Evolutionary conservation across 2,888 invertebrate genomes (phyloP).

Genomic region (Parnassius apollo): DNA sequence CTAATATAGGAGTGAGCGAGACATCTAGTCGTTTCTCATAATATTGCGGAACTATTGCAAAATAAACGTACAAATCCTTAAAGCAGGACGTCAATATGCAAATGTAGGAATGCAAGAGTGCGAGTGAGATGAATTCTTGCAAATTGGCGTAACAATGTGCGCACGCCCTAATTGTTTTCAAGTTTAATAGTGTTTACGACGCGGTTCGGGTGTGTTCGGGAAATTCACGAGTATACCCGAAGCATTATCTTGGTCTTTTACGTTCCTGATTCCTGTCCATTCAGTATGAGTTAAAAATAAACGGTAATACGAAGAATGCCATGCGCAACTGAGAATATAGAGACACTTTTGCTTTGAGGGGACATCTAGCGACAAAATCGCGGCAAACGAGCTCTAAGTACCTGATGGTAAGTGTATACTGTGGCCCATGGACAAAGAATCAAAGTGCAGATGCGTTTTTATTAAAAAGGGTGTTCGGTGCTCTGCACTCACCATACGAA

Average conservation of each 20-base stretch:
- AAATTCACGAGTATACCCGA: constrained; percentile 3
- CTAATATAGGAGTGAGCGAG: background rate
- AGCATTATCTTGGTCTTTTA: background rate
- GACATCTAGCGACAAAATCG: too few species aligned
- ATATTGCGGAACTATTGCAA: background rate
- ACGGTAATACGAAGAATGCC: background rate
- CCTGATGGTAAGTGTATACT: too few species aligned
- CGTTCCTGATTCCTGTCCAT: background rate
- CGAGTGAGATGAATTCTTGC: background rate
- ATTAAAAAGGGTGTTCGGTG: too few species aligned
- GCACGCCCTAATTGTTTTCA: constrained; percentile 18
- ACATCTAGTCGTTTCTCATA: background rate
- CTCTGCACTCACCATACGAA: too few species aligned
- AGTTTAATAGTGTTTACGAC: constrained; percentile 13
- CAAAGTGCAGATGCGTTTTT: too few species aligned
- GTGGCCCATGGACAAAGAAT: too few species aligned
- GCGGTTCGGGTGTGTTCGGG: constrained; percentile 10
- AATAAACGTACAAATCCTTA: background rate
- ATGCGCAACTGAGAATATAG: too few species aligned
- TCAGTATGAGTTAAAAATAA: background rate
- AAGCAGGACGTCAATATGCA: background rate
- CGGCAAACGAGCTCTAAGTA: too few species aligned
- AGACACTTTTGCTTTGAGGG: too few species aligned
- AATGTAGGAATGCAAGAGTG: background rate
- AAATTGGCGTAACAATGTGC: constrained; percentile 10